A percentile compares a stretch with the other conserved stretches of the same genome.
Conservation (phyloP, 2,888 invertebrate species). For the Listrodromus nycthemerus region DNA sequence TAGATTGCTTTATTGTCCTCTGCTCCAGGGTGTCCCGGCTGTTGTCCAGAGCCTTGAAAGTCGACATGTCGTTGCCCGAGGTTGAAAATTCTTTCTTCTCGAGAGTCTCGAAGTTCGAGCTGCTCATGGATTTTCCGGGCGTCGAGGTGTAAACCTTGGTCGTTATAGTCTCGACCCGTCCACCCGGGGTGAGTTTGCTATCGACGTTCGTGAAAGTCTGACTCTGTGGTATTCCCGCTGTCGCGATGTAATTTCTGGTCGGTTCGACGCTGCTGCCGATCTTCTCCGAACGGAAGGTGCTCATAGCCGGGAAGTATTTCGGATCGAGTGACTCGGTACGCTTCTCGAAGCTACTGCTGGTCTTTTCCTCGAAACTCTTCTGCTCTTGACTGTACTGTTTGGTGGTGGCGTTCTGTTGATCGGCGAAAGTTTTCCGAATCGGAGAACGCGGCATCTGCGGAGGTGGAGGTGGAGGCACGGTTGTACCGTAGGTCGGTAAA, state of each 20-base stretch:
- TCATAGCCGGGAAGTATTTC: constrained; percentile 71
- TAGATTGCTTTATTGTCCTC: constrained; percentile 88
- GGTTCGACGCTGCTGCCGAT: constrained; percentile 55
- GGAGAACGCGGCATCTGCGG: constrained; percentile 63
- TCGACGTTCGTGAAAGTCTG: constrained; percentile 81
- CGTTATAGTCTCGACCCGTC: constrained; percentile 86
- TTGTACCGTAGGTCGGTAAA: constrained; percentile 3
- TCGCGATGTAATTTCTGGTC: constrained; percentile 56
- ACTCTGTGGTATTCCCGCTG: constrained; percentile 71
- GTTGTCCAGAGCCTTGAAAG: constrained; percentile 78
- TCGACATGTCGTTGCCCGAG: constrained; percentile 85
- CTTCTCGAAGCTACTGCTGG: constrained; percentile 59
- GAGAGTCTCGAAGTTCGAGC: constrained; percentile 86
- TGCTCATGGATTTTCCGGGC: constrained; percentile 86
- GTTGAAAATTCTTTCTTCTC: constrained; percentile 85
- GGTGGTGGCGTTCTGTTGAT: constrained; percentile 16
- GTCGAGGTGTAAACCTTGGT: constrained; percentile 87
- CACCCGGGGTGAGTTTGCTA: constrained; percentile 86
- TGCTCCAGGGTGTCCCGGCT: constrained; percentile 87
- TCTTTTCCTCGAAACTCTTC: constrained; percentile 47
- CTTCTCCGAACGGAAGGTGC: constrained; percentile 77
- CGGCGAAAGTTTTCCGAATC: constrained; percentile 44
- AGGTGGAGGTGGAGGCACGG: constrained; percentile 43
- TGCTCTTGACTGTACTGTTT: constrained; percentile 50
- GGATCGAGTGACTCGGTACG: constrained; percentile 70